Evolutionary conservation across 2,113 vertebrate species (phyloP), one percentile per base, ranked within the genome.

Genomic region (Rhea americana): DNA sequence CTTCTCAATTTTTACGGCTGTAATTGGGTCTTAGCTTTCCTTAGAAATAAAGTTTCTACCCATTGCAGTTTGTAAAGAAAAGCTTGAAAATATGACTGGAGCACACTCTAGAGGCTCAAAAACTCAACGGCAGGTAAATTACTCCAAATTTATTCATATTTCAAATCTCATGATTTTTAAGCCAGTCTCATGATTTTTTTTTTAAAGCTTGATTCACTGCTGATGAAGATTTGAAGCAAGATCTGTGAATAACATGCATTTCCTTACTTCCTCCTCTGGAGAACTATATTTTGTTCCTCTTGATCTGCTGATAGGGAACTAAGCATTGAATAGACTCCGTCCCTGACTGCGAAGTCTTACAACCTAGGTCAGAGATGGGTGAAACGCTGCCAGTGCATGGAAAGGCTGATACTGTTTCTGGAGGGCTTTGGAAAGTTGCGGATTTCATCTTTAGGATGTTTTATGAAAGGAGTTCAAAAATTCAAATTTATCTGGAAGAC

Each of bases 41-140:
- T 2, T 83, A 28, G n/a, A 84, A 55, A 43, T 61, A 32, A 93
- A 88, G 28, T 30, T 76, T n/a, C 65, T 90, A 65, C 65, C 51
- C 62, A 39, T 91, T 91, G 59, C 56, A 39, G 19, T 88, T 93
- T 84, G 76, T 75, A 82, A 86, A 78, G 53, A 94, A 94, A 94
- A 62, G 45, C 77, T 90, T 95, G 94, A 96, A 96, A 95, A 90
- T 95, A 96, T 94, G 96, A 74, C 96, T 93, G 94, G 96, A 96
- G 94, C 95, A 96, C 96, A 96, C 95, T 95, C 95, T 96, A 96
- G 95, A 95, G 94, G 95, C 83, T 95, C 78, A 90, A 90, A 90
- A 96, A 93, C 90, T 96, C 91, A 92, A 95, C 0, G 41, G 86
- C 95, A 95, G 73, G 95, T 83, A 93, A 90, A 94, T 83, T 68